Percentiles rank a stretch among this genome's conserved stretches.
Evolutionary conservation across 2,888 invertebrate species (phyloP).

Genomic region (Megamerina dolium): DNA sequence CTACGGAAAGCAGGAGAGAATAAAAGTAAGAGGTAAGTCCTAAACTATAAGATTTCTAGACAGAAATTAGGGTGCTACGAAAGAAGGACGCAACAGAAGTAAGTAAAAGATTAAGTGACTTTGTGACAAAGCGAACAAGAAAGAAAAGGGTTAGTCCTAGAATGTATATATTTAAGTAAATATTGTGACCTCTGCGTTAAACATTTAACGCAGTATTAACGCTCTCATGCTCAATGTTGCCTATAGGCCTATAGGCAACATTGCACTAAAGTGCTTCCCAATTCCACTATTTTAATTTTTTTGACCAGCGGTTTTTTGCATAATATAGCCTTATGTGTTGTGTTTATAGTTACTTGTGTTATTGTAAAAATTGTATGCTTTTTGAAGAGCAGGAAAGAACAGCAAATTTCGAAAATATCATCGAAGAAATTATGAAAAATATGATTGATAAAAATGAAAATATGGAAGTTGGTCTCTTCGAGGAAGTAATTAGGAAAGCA

Average conservation of each 20-base stretch:
- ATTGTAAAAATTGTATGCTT: constrained; percentile 14
- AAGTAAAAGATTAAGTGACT: too few relatives aligned
- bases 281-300: constrained; percentile 14
- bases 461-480: constrained; percentile 17
- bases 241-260: constrained; percentile 7
- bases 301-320: constrained; percentile 15
- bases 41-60: too few relatives aligned
- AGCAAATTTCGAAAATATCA: constrained; percentile 10
- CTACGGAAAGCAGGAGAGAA: too few relatives aligned
- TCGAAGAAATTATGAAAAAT: constrained; percentile 18
- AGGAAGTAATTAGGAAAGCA: constrained; percentile 13
- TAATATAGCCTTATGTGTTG: constrained; percentile 13
- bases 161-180: too few relatives aligned
- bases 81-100: too few relatives aligned
- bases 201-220: too few relatives aligned
- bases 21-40: too few relatives aligned
- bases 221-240: too few relatives aligned
- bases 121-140: too few relatives aligned
- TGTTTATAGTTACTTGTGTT: constrained; percentile 11
- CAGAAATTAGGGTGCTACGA: too few relatives aligned
- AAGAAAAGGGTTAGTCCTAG: too few relatives aligned
- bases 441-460: constrained; percentile 13
- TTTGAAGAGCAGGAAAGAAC: constrained; percentile 11
- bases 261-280: background rate
- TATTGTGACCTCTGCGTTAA: too few relatives aligned